Percentiles rank a stretch among this genome's conserved stretches.
Evolutionary conservation across 1,140 invertebrate genomes (phyloP).

Genomic region (Achroia grisella): DNA sequence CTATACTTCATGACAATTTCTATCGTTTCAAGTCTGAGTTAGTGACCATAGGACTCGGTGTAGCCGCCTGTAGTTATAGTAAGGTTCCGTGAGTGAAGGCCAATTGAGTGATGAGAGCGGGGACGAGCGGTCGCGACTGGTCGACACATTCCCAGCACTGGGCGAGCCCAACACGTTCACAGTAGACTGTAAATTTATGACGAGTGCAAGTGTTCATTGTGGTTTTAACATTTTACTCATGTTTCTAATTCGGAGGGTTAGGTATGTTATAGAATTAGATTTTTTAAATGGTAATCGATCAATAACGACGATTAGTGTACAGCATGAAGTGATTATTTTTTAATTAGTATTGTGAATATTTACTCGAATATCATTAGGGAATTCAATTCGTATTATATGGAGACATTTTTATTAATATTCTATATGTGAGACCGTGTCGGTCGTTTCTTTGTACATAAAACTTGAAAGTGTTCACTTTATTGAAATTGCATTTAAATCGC

Average conservation of each 20-base stretch:
- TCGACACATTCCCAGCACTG: slow-evolving; percentile 11
- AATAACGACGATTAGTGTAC: slow-evolving; percentile 45
- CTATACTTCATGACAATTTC: slow-evolving; percentile 58
- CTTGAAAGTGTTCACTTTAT: slow-evolving; percentile 65
- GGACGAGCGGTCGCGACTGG: slow-evolving; percentile 7
- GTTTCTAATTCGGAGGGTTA: slow-evolving; percentile 50
- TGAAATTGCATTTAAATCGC: slow-evolving; percentile 66
- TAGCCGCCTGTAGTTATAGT: slow-evolving; percentile 15
- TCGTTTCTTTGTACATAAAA: slow-evolving; percentile 57
- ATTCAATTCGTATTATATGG: slow-evolving; percentile 48
- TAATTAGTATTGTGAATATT: slow-evolving; percentile 65
- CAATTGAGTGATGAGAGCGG: no score
- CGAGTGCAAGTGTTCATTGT: slow-evolving; percentile 59
- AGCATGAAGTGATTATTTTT: slow-evolving; percentile 50
- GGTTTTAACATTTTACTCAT: slow-evolving; percentile 60
- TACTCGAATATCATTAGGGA: slow-evolving; percentile 67
- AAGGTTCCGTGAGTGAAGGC: slow-evolving; percentile 4
- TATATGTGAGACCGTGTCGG: slow-evolving; percentile 25
- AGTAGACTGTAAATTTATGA: slow-evolving; percentile 16
- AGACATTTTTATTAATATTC: slow-evolving; percentile 30
- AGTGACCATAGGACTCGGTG: slow-evolving; percentile 43
- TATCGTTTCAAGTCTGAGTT: slow-evolving; percentile 56
- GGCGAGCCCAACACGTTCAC: slow-evolving; percentile 10
- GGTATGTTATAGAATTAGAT: slow-evolving; percentile 43
- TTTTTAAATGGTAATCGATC: slow-evolving; percentile 43